Conservation (phyloP, 2,888 invertebrate genomes). For the Caenorhabditis zanzibari region DNA sequence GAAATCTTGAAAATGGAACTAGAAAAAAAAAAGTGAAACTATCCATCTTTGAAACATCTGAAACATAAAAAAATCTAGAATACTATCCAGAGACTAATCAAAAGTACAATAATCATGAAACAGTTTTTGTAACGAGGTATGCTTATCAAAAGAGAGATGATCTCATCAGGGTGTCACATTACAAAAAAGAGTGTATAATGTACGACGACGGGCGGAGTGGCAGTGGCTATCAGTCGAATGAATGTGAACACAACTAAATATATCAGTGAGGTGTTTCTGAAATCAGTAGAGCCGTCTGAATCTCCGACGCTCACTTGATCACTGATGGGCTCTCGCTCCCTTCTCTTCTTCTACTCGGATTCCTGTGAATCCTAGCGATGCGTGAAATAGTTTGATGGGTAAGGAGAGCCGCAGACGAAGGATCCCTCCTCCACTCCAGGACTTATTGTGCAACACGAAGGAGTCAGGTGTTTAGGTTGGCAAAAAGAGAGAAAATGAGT, state of each 20-base stretch:
- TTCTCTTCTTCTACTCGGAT: slow-evolving; percentile 13
- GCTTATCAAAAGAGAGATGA: slow-evolving; percentile 20
- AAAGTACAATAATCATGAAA: neutral
- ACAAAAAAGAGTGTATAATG: slow-evolving; percentile 59
- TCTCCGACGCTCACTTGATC: slow-evolving; percentile 12
- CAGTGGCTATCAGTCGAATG: slow-evolving; percentile 52
- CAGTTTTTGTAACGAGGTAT: slow-evolving; percentile 29
- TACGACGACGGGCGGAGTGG: slow-evolving; percentile 28
- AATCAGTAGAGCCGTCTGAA: slow-evolving; percentile 49
- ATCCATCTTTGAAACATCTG: neutral
- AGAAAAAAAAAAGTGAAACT: neutral
- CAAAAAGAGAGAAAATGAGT: slow-evolving; percentile 21
- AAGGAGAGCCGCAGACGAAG: slow-evolving; percentile 35
- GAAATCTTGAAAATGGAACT: neutral
- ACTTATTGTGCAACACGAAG: slow-evolving; percentile 58
- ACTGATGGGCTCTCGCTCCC: slow-evolving; percentile 24
- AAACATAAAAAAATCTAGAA: too few relatives aligned
- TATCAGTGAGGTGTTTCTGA: slow-evolving; percentile 64
- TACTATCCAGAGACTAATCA: too few relatives aligned
- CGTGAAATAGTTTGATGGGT: slow-evolving; percentile 9
- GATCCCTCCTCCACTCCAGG: slow-evolving; percentile 51
- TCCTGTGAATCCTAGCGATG: slow-evolving; percentile 41
- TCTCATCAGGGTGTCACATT: slow-evolving; percentile 56
- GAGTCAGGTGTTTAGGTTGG: slow-evolving; percentile 59
- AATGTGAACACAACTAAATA: slow-evolving; percentile 51